Base-by-base conservation (phyloP, 2,797 vertebrate genomes). In the Sebastes vulpes region DNA sequence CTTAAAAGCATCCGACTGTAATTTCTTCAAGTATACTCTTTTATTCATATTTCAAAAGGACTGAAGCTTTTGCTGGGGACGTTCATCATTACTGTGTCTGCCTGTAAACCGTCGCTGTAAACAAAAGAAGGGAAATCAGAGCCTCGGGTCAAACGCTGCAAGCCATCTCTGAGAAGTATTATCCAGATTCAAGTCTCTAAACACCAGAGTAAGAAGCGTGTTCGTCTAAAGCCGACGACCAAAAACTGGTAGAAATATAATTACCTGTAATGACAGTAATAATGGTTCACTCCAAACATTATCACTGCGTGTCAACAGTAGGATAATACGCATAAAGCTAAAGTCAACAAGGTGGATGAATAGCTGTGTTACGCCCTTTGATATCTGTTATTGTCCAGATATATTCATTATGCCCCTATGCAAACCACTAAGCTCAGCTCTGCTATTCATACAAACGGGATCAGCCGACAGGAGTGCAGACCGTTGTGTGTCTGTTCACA, bases 271-370 rank as follows among this genome's bases (percentile, higher is more conserved):
- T 61, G 42, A 50, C 28, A 52, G 56, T 35, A 72, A 63, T 60
- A n/a, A 68, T 4, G 6, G 18, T 5, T 18, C 48, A 28, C 20
- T 48, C 10, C 28, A 46, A 48, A 54, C 26, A 20, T 2, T n/a
- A 73, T 52, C 20, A 21, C 56, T 12, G 26, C 2, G 4, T 0
- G 58, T 46, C 54, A 65, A 63, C 20, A 66, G 29, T 52, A 63
- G 46, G 29, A 73, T 73, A 56, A 68, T 18, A 60, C 53, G 14
- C 38, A 3, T 5, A 31, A 53, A 6, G 31, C 29, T 71, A 0
- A 29, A 61, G 63, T 80, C 68, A 72, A 69, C 65, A 77, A 31
- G 56, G 29, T n/a, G 57, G 21, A 75, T 59, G 54, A 74, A 32
- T 21, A n/a, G 63, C 65, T 52, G 25, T 6, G 23, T 54, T 28